Conservation (phyloP, 2,888 invertebrate genomes). For the Hydraecia micacea region DNA sequence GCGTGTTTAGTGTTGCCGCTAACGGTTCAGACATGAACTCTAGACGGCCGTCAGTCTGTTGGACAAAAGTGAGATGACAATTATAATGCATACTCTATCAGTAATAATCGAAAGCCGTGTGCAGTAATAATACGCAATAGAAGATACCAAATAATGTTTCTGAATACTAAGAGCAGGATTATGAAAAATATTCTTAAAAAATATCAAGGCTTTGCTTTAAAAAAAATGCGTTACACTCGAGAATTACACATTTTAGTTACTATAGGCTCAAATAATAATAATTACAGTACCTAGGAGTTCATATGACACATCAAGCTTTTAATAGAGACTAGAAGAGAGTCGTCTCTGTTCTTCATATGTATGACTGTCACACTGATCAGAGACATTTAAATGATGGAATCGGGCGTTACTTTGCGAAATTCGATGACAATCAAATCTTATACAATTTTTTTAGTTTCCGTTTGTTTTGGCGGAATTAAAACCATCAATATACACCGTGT, state of each 20-base stretch:
- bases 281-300: too few relatives aligned
- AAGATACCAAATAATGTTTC: background rate
- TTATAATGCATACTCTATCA: background rate
- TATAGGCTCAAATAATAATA: background rate
- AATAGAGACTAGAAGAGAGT: too few relatives aligned
- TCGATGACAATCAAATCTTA: too few relatives aligned
- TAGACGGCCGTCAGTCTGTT: slow-evolving; percentile 86
- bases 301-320: too few relatives aligned
- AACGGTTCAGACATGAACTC: slow-evolving; percentile 86
- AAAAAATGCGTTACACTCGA: background rate
- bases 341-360: too few relatives aligned
- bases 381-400: too few relatives aligned
- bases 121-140: too few relatives aligned
- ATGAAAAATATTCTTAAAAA: background rate
- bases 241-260: background rate
- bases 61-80: background rate
- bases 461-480: too few relatives aligned
- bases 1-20: slow-evolving; percentile 79
- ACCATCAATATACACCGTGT: too few relatives aligned
- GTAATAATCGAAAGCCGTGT: background rate
- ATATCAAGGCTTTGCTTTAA: background rate
- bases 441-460: too few relatives aligned
- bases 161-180: background rate
- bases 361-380: too few relatives aligned
- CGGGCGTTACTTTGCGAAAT: too few relatives aligned